Evolutionary conservation across 92 coral and sea anemone genomes (phyloP), one percentile per base, ranked within the genome.

Genomic region (Desmophyllum pertusum): DNA sequence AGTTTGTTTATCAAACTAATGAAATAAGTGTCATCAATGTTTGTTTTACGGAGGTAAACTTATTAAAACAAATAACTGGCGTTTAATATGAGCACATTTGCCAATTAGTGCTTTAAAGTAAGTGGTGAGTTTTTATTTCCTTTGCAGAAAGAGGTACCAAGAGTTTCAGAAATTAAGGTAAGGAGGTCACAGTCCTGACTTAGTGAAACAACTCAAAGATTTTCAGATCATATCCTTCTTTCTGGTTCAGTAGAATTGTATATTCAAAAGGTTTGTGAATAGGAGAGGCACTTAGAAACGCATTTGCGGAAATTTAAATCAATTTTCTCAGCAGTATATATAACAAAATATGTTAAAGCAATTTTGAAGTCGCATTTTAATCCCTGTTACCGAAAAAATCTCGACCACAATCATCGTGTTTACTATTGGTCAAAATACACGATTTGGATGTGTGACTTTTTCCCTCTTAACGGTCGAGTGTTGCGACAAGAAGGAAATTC

Each of bases 111-210:
- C 4, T 43, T 67, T 10, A 2, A 67, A 35, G 73, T 33, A 38
- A 67, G 73, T 18, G 73, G 25, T 9, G 45, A 19, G 15, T 27
- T n/a, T n/a, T 7, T 38, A 9, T 29, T 78, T 59, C 61, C 13
- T 35, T 63, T 33, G 55, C 73, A 78, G 83, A 63, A 78, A 41
- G 52, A 63, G 18, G 29, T 11, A 52, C 5, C n/a, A 3, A 6
- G 27, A 27, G 39, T 48, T 21, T 18, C 42, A 43, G 25, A 78
- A 27, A 78, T 78, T 57, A 78, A 78, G 83, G 83, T 78, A 42
- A 63, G 37, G 3, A 4, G 6, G 36, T 4, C 33, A 2, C 17
- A 10, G 29, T 55, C 23, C 2, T 21, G 30, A n/a, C n/a, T n/a
- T 21, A 53, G 7, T 53, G 61, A n/a, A 59, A 59, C 65, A 59